Percentiles rank a stretch among this genome's conserved stretches.
phyloP scores from a whole-genome alignment of 2,888 invertebrate genomes.

The Stegophylla sp. region DNA sequence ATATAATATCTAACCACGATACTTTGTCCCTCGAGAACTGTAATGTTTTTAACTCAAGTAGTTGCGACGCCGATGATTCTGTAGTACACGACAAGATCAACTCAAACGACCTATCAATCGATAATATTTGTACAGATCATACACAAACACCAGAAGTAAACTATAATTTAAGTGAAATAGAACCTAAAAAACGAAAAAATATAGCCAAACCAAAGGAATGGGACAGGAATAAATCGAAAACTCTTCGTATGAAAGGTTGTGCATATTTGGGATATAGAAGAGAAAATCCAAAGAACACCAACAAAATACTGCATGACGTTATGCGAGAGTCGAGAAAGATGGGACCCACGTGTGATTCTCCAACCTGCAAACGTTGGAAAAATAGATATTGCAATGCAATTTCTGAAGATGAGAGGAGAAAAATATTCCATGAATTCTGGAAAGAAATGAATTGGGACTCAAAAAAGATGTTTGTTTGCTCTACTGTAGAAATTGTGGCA shows the following conservation, averaged over 20 bases:
- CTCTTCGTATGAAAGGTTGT: background rate
- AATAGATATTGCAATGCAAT: background rate
- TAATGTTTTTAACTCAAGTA: background rate
- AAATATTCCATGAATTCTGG: slow-evolving; percentile 6
- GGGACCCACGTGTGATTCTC: background rate
- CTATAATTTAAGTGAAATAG: background rate
- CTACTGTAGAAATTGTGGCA: background rate
- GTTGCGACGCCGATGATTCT: background rate
- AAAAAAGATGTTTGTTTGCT: slow-evolving; percentile 20
- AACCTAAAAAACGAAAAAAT: slow-evolving; percentile 4
- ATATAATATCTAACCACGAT: slow-evolving; percentile 13
- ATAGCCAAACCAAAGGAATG: background rate
- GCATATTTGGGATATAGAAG: slow-evolving; percentile 8
- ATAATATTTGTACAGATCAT: slow-evolving; percentile 1
- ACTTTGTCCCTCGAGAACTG: background rate
- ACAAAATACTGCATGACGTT: background rate
- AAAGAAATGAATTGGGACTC: slow-evolving; percentile 14
- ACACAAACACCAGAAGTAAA: background rate
- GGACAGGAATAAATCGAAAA: slow-evolving; percentile 8
- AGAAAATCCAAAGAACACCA: slow-evolving; percentile 2
- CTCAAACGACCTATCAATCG: background rate
- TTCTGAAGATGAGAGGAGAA: background rate
- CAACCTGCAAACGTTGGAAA: background rate
- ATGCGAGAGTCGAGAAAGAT: slow-evolving; percentile 6
- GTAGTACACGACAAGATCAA: background rate